phyloP scores from a whole-genome alignment of 2,797 vertebrate species.

The Triplophysa yarkandensis region DNA sequence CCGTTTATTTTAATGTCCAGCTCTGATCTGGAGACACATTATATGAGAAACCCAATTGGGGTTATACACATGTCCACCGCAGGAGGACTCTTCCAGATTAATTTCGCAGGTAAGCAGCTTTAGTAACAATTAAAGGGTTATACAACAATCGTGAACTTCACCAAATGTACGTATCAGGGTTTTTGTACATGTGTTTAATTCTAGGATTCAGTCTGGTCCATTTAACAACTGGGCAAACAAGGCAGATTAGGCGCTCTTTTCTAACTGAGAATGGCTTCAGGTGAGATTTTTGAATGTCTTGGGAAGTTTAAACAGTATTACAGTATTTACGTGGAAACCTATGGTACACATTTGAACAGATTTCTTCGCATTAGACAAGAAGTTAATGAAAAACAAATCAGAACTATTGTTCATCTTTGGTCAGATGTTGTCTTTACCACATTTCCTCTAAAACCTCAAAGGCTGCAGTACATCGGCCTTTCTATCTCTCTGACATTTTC shows the following conservation, averaged over 20 bases:
- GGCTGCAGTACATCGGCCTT: too few species aligned
- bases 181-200: background rate
- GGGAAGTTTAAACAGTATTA: background rate
- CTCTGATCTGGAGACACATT: constrained; percentile 79
- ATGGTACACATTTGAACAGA: background rate
- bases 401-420: too few species aligned
- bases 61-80: constrained; percentile 66
- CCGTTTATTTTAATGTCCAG: constrained; percentile 71
- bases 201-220: constrained; percentile 10
- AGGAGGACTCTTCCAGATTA: constrained; percentile 69
- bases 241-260: constrained; percentile 24
- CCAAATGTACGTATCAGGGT: background rate
- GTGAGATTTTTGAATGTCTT: background rate
- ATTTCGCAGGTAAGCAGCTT: constrained; percentile 78
- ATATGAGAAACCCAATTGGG: constrained; percentile 69
- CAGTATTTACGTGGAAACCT: background rate
- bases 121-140: background rate
- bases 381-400: background rate
- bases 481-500: too few species aligned
- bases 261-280: background rate
- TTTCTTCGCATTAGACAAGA: background rate
- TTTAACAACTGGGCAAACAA: constrained; percentile 15
- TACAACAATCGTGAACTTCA: background rate
- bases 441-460: too few species aligned
- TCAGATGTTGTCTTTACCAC: too few species aligned